Percentiles rank a stretch among this genome's conserved stretches.
Conservation (phyloP, 2,113 vertebrate species). For the Poecilia latipinna region DNA sequence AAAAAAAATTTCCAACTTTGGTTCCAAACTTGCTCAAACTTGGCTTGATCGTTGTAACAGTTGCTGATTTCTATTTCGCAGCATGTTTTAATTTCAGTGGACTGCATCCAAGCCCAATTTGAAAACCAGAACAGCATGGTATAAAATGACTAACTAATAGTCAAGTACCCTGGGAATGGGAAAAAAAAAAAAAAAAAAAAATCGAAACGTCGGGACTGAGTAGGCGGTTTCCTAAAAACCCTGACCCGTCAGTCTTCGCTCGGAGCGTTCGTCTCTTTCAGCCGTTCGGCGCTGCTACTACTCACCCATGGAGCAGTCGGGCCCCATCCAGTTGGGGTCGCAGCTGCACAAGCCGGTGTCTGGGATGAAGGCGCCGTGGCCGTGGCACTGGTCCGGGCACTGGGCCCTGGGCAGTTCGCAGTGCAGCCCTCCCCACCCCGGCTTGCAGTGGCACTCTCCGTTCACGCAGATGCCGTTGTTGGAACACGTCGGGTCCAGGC, state of each 20-base stretch:
- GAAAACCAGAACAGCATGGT: constrained; percentile 37
- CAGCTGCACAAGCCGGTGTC: constrained; percentile 97
- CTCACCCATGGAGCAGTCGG: constrained; percentile 97
- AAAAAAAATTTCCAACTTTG: constrained; percentile 27
- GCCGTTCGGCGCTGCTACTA: neutral
- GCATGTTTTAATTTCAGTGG: constrained; percentile 36
- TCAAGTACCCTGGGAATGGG: constrained; percentile 27
- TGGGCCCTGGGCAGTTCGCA: constrained; percentile 94
- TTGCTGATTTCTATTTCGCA: constrained; percentile 46
- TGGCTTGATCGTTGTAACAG: constrained; percentile 39
- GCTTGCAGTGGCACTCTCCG: constrained; percentile 96
- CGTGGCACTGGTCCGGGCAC: constrained; percentile 97
- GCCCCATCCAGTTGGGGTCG: constrained; percentile 98
- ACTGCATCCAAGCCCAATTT: constrained; percentile 31
- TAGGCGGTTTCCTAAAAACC: constrained; percentile 2
- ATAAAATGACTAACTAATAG: constrained; percentile 50
- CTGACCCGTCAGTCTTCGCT: constrained; percentile 7
- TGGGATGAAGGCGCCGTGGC: constrained; percentile 92
- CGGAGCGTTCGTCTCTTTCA: neutral
- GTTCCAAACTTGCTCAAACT: constrained; percentile 30
- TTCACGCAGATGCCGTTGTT: constrained; percentile 95
- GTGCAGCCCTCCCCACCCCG: constrained; percentile 94
- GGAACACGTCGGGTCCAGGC: constrained; percentile 94
- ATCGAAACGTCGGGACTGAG: constrained; percentile 3
- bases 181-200: neutral